phyloP scores from a whole-genome alignment of 2,797 vertebrate genomes.

The Platyrinchus mystaceus region DNA sequence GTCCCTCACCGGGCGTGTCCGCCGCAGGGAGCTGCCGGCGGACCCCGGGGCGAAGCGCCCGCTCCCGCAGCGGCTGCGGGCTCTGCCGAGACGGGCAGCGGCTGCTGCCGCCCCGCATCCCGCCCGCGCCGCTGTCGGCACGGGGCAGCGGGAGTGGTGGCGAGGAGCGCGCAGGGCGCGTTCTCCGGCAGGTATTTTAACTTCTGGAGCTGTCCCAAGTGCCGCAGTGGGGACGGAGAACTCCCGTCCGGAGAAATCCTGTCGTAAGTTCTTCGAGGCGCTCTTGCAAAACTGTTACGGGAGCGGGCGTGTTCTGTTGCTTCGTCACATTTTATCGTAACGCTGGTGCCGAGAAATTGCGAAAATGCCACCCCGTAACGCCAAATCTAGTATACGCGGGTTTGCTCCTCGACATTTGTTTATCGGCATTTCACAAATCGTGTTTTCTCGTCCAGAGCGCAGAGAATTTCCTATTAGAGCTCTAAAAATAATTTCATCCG shows the following conservation, averaged over 20 bases:
- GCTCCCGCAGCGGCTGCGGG: neutral
- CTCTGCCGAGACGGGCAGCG: neutral
- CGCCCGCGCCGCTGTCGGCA: neutral
- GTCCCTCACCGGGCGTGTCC: neutral
- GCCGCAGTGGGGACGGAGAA: neutral
- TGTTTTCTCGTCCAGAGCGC: neutral
- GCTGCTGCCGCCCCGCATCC: neutral
- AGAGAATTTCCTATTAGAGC: neutral
- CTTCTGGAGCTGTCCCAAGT: neutral
- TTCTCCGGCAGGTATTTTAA: fast-evolving
- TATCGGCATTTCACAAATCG: neutral
- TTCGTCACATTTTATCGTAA: neutral
- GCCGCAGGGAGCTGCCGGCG: neutral
- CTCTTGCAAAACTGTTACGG: neutral
- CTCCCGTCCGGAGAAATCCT: neutral
- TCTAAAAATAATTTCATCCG: neutral
- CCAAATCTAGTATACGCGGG: fast-evolving
- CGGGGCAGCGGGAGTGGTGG: neutral
- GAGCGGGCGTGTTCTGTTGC: neutral
- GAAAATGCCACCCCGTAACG: fast-evolving
- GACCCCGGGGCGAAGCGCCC: neutral
- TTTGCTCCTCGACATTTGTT: neutral
- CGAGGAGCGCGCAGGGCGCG: fast-evolving
- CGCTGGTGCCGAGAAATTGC: neutral
- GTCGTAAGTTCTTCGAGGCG: fast-evolving